Conservation (phyloP, 2,113 vertebrate genomes). For the Mobula birostris region DNA sequence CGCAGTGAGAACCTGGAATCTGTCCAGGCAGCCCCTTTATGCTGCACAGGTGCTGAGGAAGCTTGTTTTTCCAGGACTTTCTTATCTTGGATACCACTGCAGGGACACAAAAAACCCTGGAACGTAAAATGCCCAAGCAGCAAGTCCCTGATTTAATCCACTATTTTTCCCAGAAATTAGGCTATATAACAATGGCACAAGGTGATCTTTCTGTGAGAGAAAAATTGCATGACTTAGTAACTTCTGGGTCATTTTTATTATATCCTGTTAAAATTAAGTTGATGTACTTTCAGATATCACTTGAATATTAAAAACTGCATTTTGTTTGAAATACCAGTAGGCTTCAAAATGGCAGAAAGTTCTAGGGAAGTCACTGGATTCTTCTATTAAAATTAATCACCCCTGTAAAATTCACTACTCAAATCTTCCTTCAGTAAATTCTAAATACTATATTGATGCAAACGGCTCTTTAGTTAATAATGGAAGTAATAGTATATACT, state of each 20-base stretch:
- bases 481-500: not conserved
- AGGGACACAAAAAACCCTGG: too few species aligned
- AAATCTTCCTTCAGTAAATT: not conserved
- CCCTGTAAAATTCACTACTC: not conserved
- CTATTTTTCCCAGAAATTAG: too few species aligned
- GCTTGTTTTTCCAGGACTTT: too few species aligned
- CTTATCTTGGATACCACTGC: too few species aligned
- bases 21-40: too few species aligned
- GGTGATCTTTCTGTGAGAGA: too few species aligned
- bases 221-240: too few species aligned
- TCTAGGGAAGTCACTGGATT: not conserved
- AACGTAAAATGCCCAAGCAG: too few species aligned
- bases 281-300: not conserved
- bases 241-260: not conserved
- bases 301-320: not conserved
- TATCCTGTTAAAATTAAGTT: not conserved
- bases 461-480: not conserved
- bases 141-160: too few species aligned
- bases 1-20: too few species aligned
- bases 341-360: not conserved
- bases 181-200: too few species aligned
- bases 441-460: not conserved
- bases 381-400: not conserved
- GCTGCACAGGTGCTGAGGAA: too few species aligned
- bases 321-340: not conserved